Evolutionary conservation across 2,113 vertebrate species (phyloP).

Genomic region (Protomyctophum bolini): DNA sequence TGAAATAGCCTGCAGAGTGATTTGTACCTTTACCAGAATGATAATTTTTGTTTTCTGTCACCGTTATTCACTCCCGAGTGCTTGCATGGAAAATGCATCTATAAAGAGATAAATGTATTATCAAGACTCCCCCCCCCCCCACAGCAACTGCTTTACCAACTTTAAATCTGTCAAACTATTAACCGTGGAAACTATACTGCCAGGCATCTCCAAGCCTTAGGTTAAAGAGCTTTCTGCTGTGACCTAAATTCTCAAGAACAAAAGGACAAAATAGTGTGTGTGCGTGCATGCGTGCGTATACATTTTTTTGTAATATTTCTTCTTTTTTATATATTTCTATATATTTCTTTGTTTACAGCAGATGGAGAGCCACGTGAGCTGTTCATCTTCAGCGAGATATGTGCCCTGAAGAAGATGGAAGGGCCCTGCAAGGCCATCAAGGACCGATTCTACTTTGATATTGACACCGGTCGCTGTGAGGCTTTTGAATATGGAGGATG

Average conservation of each 20-base stretch:
- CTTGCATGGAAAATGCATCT: background rate
- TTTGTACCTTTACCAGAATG: too few species aligned
- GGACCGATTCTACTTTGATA: conserved; percentile 82
- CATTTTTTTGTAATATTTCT: too few species aligned
- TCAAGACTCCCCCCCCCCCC: conserved; percentile 11
- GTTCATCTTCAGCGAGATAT: conserved; percentile 79
- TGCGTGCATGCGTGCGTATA: too few species aligned
- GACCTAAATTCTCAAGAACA: conserved; percentile 44
- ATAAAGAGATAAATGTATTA: background rate
- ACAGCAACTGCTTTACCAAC: background rate
- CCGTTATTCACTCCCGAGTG: background rate
- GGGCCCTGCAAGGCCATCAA: conserved; percentile 87
- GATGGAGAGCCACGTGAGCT: conserved; percentile 50
- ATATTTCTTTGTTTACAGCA: conserved; percentile 8
- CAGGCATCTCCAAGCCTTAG: conserved; percentile 35
- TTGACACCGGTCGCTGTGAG: conserved; percentile 80
- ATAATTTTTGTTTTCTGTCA: too few species aligned
- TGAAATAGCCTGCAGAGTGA: too few species aligned
- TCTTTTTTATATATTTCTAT: too few species aligned
- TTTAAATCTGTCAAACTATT: conserved; percentile 30
- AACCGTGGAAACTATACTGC: conserved; percentile 30
- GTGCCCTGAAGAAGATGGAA: conserved; percentile 81
- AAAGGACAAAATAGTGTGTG: too few species aligned
- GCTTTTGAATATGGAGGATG: conserved; percentile 91
- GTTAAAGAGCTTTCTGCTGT: conserved; percentile 43